Conservation (phyloP, 1,140 invertebrate species). For the Bombus difficillimus region DNA sequence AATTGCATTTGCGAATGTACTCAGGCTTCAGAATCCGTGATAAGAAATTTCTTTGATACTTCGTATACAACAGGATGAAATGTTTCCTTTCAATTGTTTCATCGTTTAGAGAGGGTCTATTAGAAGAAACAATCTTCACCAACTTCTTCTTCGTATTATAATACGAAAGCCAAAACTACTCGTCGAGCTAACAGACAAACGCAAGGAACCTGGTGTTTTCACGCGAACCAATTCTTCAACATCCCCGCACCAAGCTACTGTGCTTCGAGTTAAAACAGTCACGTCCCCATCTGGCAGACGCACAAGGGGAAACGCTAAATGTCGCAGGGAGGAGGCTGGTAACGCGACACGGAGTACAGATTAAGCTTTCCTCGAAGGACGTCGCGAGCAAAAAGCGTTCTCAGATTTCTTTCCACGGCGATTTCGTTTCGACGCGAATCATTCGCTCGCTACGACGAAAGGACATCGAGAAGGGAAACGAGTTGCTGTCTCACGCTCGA, state of each 20-base stretch:
- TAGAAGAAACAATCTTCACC: too few relatives aligned
- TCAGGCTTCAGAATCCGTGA: constrained; percentile 3
- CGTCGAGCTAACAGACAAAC: neutral
- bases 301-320: constrained; percentile 14
- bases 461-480: constrained; percentile 8
- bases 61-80: neutral
- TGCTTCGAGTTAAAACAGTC: neutral
- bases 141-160: neutral
- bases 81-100: neutral
- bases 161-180: neutral
- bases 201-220: constrained; percentile 1
- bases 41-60: neutral
- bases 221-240: constrained; percentile 30
- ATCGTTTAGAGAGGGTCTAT: neutral
- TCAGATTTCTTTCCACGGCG: constrained; percentile 32
- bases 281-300: neutral
- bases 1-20: constrained; percentile 11
- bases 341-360: constrained; percentile 6
- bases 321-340: neutral
- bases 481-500: neutral
- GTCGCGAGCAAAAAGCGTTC: constrained; percentile 12
- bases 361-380: constrained; percentile 25
- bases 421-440: neutral
- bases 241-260: neutral
- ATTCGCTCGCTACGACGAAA: neutral